These are phyloP conservation scores for Dendrocincla tyrannina DNA, from an alignment of 2,797 vertebrate species.

Conservation along the genomic window DNA sequence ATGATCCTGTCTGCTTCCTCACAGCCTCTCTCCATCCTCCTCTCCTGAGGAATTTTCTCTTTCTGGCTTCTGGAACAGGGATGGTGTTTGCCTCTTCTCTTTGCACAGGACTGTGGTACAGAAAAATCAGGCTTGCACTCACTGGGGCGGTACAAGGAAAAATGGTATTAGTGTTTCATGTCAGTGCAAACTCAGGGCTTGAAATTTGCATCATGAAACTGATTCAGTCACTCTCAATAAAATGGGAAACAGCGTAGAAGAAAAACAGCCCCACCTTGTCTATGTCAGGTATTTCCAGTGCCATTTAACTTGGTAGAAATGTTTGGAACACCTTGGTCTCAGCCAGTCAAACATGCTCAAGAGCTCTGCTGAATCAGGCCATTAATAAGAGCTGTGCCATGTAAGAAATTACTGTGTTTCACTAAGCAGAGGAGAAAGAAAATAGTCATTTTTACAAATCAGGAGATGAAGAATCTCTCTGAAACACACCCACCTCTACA, in stretches of 20 bases:
- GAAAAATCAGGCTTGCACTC: not conserved
- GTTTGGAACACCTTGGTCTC: not conserved
- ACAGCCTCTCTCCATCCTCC: not conserved
- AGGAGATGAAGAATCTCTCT: not conserved
- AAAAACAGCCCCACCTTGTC: not conserved
- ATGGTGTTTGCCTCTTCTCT: not conserved
- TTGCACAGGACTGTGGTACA: not conserved
- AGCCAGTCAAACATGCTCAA: not conserved
- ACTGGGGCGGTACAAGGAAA: not conserved
- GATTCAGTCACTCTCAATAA: not conserved
- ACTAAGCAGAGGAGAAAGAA: not conserved
- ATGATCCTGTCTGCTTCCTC: not conserved
- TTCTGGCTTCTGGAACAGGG: not conserved
- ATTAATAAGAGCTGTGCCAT: not conserved
- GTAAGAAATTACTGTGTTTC: not conserved
- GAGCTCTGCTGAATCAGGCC: not conserved
- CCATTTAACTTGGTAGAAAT: not conserved
- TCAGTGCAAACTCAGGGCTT: not conserved
- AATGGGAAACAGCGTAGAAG: not conserved
- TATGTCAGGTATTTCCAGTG: not conserved
- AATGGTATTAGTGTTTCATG: not conserved
- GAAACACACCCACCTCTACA: not conserved
- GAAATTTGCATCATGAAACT: not conserved
- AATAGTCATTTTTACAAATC: not conserved
- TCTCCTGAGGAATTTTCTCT: not conserved